Base-by-base conservation (phyloP, 2,888 invertebrate species). In the Campoplex nolae region DNA sequence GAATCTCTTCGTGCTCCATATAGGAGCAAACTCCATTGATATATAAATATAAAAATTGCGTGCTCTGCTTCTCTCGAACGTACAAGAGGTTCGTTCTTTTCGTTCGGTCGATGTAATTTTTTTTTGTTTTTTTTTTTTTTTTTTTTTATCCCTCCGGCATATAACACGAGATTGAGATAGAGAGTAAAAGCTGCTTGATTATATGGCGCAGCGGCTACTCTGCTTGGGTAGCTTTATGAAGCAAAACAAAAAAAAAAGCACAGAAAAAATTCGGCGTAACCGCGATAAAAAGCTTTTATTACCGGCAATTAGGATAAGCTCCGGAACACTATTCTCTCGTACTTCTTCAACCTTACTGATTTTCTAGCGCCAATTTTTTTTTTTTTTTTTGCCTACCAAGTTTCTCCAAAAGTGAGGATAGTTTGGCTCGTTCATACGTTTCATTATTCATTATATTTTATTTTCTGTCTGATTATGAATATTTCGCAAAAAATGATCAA, bases 291-390 rank as follows among this genome's bases (percentile, higher is more conserved):
- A 93, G 90, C 92, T 91, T 93, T 93, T 93, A 93, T 93, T 93
- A 89, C 92, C 89, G 89, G 92, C 93, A 93, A 93, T 93, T 93
- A 93, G 93, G 93, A 93, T 93, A 93, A 93, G 93, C 92, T 89
- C 81, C 32, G 73, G 74, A 68, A 70, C 83, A 68, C 80, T 42
- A 38, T 81, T 81, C 56, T 58, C 77, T 78, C 77, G 58, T 84
- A 78, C 77, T 81, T 78, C 42, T 74, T 78, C 68, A 35, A 58
- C 35, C 13, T 51, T 62, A 38, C 68, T 48, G 75, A 58, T 68
- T 82, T 73, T 80, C 35, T 35, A 51, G 35, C 35, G 71, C 48
- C 16, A 32, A 35, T 9, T n/a, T 71, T 45, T 58, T 45, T 58
- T 28, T 68, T 56, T 56, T 28, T 35, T 16, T n/a, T 35, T 16